Conservation (phyloP, 2,888 invertebrate genomes). For the Antheraea assamensis region DNA sequence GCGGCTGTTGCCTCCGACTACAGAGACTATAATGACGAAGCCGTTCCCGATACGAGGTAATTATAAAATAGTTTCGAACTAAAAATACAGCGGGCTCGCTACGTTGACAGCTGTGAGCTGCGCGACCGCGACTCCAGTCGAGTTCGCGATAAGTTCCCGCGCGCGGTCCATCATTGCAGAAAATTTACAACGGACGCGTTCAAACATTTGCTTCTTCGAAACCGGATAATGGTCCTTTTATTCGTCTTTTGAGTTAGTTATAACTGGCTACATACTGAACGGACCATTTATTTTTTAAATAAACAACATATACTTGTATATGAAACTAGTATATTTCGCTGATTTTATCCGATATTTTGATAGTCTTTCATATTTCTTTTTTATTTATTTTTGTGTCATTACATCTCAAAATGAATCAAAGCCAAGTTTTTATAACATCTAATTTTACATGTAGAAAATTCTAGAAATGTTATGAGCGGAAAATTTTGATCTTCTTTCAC, state of each 20-base stretch:
- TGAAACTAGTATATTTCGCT: not conserved
- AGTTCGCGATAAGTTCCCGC: constrained; percentile 9
- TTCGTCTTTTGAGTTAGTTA: not conserved
- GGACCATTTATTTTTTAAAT: not conserved
- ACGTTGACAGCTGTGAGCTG: constrained; percentile 49
- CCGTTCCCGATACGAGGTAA: constrained; percentile 93
- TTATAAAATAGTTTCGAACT: constrained; percentile 45
- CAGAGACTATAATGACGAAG: constrained; percentile 94
- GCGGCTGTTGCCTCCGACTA: constrained; percentile 87
- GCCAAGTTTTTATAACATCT: too few species aligned
- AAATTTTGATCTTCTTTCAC: too few species aligned
- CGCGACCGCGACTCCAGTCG: constrained; percentile 8
- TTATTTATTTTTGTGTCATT: not conserved
- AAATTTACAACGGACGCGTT: constrained; percentile 15
- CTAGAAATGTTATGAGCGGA: too few species aligned
- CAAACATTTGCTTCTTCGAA: not conserved
- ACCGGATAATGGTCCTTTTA: constrained; percentile 15
- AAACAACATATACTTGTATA: not conserved
- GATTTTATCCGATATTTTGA: not conserved
- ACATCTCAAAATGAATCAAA: too few species aligned
- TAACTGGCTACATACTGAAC: not conserved
- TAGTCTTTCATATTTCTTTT: not conserved
- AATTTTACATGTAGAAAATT: too few species aligned
- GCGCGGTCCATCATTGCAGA: constrained; percentile 6
- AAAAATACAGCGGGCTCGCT: constrained; percentile 53